Evolutionary conservation across 30 jellyfish, hydroid and myxozoan genomes (phyloP).

Genomic region (Hydra vulgaris): DNA sequence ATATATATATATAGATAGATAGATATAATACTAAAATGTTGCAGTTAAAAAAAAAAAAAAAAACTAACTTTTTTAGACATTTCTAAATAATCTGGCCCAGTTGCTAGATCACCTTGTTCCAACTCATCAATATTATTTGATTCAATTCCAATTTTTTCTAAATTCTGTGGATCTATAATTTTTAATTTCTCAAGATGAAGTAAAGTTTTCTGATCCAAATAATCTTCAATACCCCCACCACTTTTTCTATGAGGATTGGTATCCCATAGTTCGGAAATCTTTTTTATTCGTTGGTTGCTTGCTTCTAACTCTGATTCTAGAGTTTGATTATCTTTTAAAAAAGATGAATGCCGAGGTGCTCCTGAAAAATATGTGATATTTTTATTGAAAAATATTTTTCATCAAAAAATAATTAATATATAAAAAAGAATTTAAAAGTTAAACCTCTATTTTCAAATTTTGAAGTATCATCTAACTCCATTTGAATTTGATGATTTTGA

Average conservation of each 20-base stretch:
- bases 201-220: constrained; percentile 30
- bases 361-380: neutral
- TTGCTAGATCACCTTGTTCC: constrained; percentile 3
- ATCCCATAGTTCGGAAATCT: constrained; percentile 29
- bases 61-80: constrained; percentile 67
- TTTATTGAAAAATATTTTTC: neutral
- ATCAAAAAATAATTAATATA: neutral
- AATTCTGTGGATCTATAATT: constrained; percentile 27
- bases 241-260: constrained; percentile 32
- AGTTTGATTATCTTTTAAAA: neutral
- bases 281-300: constrained; percentile 18
- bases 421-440: neutral
- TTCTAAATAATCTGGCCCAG: constrained; percentile 88
- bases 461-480: neutral
- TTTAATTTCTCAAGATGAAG: constrained; percentile 65
- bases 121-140: neutral
- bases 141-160: constrained; percentile 1
- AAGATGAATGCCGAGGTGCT: neutral
- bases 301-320: constrained; percentile 2
- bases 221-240: constrained; percentile 44
- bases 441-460: neutral
- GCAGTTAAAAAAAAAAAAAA: too few relatives aligned
- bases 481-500: neutral
- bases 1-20: too few relatives aligned
- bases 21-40: too few relatives aligned